Evolutionary conservation across 2,113 vertebrate species (phyloP), one percentile per base, ranked within the genome.

Genomic region (Orycteropus afer): DNA sequence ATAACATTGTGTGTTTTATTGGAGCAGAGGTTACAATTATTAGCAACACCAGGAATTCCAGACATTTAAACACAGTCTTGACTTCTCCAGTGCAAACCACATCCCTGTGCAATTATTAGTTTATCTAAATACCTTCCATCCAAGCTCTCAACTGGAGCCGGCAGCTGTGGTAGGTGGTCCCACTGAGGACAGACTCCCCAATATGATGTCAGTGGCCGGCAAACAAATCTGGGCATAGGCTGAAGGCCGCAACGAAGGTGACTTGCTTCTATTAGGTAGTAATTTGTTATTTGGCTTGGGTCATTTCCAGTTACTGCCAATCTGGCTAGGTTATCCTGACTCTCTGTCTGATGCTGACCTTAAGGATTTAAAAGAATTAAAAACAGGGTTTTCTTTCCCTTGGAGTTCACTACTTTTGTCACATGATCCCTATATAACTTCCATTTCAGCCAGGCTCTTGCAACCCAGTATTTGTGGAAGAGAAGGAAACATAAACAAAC

Each of bases 1-100:
- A 86, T 95, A 97, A 98, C 96, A 97, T 98, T 98, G 95, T 97
- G 95, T 98, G 92, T 98, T 98, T 98, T 98, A 98, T 98, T 98
- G 98, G 98, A 98, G 97, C 77, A 0, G 96, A 98, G 96, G 96
- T 98, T 98, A 96, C 96, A 98, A 98, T 98, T 98, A 98, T 98
- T 98, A 98, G 97, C 89, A 93, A 98, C 97, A 97, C 97, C 95
- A 98, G 96, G 98, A 98, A 98, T 98, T 98, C 97, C 96, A 98
- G 97, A 95, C 98, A 97, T 98, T 98, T 98, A 98, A 98, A 98
- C 96, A 97, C 94, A 98, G 98, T 88, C 95, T 98, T 97, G 96
- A 91, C 98, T 98, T 98, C 98, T 98, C 93, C 97, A 93, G 91
- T 97, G 92, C 83, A 98, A 98, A 98, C 98, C 98, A 98, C 98